Conservation (phyloP, 2,888 invertebrate species). For the Drosophila helvetica region DNA sequence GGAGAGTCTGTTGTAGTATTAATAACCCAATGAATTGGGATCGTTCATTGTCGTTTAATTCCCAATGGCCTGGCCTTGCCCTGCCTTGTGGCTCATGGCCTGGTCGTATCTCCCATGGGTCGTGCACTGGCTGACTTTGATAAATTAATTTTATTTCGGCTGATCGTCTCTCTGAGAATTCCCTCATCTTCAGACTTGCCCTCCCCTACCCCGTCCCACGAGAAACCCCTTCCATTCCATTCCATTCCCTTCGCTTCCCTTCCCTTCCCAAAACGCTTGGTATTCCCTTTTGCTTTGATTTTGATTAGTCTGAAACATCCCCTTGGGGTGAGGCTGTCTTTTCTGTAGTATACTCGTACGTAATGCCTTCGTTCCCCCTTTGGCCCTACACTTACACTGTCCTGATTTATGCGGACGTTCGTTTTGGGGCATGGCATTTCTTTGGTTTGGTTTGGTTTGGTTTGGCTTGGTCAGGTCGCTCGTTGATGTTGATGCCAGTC, state of each 20-base stretch:
- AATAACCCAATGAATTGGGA: constrained; percentile 71
- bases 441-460: constrained; percentile 56
- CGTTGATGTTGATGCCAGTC: constrained; percentile 68
- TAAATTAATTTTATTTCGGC: constrained; percentile 70
- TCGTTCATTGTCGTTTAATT: constrained; percentile 70
- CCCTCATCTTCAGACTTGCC: constrained; percentile 6
- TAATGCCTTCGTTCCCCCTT: constrained; percentile 49
- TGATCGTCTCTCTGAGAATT: constrained; percentile 48
- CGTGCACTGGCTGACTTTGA: constrained; percentile 60
- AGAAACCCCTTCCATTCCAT: not conserved
- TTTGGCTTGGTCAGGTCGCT: constrained; percentile 72
- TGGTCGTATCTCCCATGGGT: constrained; percentile 6
- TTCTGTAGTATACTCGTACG: not conserved
- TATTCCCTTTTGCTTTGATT: constrained; percentile 50
- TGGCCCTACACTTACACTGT: constrained; percentile 57
- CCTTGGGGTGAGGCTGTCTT: constrained; percentile 35
- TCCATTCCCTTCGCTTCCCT: too few relatives aligned
- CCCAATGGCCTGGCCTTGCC: constrained; percentile 55
- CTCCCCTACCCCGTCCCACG: not conserved
- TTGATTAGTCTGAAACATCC: constrained; percentile 60
- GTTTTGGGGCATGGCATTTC: constrained; percentile 67
- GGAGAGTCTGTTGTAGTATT: constrained; percentile 42
- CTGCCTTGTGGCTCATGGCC: constrained; percentile 43
- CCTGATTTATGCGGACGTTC: constrained; percentile 66
- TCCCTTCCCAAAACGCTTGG: not conserved